phyloP scores from a whole-genome alignment of 2,113 vertebrate species.

The Larimichthys crocea region DNA sequence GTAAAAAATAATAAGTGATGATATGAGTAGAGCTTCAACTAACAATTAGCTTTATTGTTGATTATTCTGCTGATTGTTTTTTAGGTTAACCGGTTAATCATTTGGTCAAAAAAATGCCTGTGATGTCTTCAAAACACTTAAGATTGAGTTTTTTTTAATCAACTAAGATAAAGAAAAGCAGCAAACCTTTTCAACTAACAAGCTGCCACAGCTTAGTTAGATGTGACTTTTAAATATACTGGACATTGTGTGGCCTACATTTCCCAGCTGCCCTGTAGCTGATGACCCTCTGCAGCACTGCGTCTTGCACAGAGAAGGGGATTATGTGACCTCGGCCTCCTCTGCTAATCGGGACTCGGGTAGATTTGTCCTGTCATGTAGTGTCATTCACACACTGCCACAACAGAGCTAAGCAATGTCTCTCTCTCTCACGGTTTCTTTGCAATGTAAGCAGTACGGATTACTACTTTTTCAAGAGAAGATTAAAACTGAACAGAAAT shows the following conservation, averaged over 20 bases:
- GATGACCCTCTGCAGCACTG: conserved; percentile 38
- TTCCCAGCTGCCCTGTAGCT: conserved; percentile 42
- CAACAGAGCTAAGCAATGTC: conserved; percentile 23
- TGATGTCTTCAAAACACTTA: too few relatives aligned
- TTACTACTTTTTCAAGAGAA: conserved; percentile 20
- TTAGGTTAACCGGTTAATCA: too few relatives aligned
- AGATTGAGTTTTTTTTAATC: too few relatives aligned
- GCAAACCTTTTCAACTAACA: not conserved
- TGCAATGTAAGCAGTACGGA: conserved; percentile 21
- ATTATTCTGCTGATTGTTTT: not conserved
- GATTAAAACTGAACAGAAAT: conserved; percentile 31
- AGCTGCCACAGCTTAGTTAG: not conserved
- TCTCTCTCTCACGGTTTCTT: conserved; percentile 8
- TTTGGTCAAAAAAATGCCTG: not conserved
- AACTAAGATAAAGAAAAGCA: not conserved
- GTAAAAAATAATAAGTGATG: not conserved
- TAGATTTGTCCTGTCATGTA: conserved; percentile 7
- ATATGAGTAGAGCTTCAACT: not conserved
- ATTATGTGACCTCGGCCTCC: conserved; percentile 60
- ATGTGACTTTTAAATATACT: too few relatives aligned
- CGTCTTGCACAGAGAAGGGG: conserved; percentile 45
- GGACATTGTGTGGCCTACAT: conserved; percentile 52
- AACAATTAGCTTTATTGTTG: not conserved
- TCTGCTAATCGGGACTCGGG: conserved; percentile 51
- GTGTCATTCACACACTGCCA: not conserved